These are phyloP conservation scores for Delichon dasypus DNA, from an alignment of 2,797 vertebrate genomes.

Conservation along the genomic window DNA sequence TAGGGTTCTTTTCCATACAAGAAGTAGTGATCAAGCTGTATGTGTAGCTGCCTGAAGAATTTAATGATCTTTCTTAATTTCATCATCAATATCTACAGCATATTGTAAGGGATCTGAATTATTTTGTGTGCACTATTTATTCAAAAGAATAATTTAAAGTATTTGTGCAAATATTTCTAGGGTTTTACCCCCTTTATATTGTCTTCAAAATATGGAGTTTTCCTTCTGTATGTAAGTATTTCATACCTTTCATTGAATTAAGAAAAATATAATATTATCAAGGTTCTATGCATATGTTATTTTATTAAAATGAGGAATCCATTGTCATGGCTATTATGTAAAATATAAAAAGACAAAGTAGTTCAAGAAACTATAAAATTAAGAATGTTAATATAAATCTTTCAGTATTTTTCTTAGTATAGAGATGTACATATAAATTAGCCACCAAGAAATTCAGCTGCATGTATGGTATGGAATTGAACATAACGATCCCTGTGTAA, in stretches of 20 bases:
- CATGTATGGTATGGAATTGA: background rate
- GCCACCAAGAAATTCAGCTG: background rate
- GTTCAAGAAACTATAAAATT: background rate
- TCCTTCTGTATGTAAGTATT: too few relatives aligned
- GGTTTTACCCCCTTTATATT: background rate
- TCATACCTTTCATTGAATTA: background rate
- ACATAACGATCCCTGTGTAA: background rate
- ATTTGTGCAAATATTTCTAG: background rate
- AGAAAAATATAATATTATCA: background rate
- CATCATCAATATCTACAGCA: background rate
- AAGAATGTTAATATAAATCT: background rate
- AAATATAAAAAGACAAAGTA: background rate
- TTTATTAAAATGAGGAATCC: background rate
- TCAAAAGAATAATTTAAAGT: background rate
- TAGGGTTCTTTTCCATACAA: background rate
- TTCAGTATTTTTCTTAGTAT: background rate
- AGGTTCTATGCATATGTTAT: background rate
- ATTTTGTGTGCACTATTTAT: background rate
- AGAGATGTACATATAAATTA: background rate
- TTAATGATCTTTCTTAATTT: background rate
- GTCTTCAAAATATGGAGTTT: background rate
- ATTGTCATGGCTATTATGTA: background rate
- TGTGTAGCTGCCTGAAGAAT: background rate
- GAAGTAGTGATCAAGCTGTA: background rate
- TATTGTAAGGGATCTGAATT: background rate